Conservation (phyloP, 2,888 invertebrate genomes). For the Drosophila falleni region DNA sequence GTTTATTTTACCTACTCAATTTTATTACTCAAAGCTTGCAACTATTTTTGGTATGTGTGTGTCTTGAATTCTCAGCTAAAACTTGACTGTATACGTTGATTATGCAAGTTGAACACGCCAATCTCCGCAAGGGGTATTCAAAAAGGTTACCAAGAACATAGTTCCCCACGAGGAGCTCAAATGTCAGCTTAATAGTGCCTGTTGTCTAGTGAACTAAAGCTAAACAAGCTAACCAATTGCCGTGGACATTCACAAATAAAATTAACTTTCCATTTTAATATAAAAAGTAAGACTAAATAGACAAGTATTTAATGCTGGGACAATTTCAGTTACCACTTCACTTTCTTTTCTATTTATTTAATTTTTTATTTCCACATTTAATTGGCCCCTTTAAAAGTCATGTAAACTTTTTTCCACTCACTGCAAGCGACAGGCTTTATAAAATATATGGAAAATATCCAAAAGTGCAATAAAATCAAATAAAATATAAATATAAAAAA, state of each 20-base stretch:
- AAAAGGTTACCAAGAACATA: conserved; percentile 12
- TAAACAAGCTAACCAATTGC: not conserved
- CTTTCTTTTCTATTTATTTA: conserved; percentile 34
- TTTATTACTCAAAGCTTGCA: conserved; percentile 14
- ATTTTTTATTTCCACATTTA: conserved; percentile 23
- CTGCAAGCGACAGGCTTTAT: conserved; percentile 5
- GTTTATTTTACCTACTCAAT: conserved; percentile 61
- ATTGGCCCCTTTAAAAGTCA: conserved; percentile 19
- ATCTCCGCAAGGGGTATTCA: conserved; percentile 1
- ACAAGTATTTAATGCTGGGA: not conserved
- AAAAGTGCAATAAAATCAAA: conserved; percentile 22
- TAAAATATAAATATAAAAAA: conserved; percentile 24
- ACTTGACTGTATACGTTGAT: not conserved
- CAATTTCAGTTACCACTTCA: not conserved
- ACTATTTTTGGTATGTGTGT: conserved; percentile 32
- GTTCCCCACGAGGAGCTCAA: not conserved
- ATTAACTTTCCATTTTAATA: not conserved
- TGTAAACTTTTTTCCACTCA: conserved; percentile 20
- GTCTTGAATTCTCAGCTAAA: conserved; percentile 18
- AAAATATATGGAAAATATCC: conserved; percentile 8
- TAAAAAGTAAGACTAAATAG: not conserved
- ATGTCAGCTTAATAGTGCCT: not conserved
- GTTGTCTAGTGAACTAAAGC: not conserved
- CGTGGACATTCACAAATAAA: conserved; percentile 1
- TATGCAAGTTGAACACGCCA: not conserved